Evolutionary conservation across 2,113 vertebrate species (phyloP), one percentile per base, ranked within the genome.

Genomic region (Toxotes jaculatrix): DNA sequence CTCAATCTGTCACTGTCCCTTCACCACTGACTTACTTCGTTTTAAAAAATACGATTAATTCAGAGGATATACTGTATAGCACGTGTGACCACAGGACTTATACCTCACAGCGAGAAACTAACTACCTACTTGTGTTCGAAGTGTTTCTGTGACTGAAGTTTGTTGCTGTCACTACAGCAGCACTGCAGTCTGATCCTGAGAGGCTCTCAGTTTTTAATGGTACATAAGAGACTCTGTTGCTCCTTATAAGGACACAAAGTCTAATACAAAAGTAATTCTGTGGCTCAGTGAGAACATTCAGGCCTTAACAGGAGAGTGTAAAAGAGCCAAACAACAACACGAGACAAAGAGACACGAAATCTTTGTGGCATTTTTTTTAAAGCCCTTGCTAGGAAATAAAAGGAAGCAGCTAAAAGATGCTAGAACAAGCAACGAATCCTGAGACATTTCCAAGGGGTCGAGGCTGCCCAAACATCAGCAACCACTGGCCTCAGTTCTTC

Each of bases 211-310:
- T 43, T 80, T 56, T 82, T 70, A 78, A 79, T 45, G 74, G 76
- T 31, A 43, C 79, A 74, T 73, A 64, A 6, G 3, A 56, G 60
- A 79, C 42, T 63, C 38, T 19, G 14, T 17, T 57, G 31, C 75
- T 88, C 90, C 90, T 87, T 81, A 88, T 90, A 88, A 88, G 86
- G 84, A 81, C 0, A 32, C 21, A 40, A 4, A 69, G 66, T 73
- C 67, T 55, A 47, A 86, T 65, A 62, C 45, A 66, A 83, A 16
- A 79, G 71, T 64, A 51, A 83, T 86, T 84, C 74, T 80, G 79
- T 13, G 57, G 38, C 71, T 55, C 34, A 23, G 38, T 34, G 64
- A 73, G 74, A 82, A 83, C 45, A n/a, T 59, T 73, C 56, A 23
- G 74, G 70, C 77, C 77, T 74, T 63, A 85, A 85, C 74, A 16